Percentiles rank a stretch among this genome's conserved stretches.
phyloP scores from a whole-genome alignment of 2,797 vertebrate genomes.

The Falco concolor region DNA sequence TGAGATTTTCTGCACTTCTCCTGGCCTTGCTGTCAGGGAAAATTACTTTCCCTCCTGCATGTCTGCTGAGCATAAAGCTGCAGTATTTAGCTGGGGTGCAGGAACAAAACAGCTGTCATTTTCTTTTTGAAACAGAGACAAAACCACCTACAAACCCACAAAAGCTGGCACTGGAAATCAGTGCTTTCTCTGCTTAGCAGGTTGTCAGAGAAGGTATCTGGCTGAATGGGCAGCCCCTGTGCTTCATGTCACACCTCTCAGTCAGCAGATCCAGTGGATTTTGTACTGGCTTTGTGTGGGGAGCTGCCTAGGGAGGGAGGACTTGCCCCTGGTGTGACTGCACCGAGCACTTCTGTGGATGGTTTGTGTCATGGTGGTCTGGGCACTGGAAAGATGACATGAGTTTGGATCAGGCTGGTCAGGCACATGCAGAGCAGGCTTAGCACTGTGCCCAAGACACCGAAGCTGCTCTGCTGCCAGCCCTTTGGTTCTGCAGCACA shows the following conservation, averaged over 20 bases:
- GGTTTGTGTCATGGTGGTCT: not conserved
- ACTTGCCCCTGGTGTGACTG: fast-evolving
- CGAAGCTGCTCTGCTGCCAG: not conserved
- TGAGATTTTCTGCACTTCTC: not conserved
- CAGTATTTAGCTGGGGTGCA: not conserved
- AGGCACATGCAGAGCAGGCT: not conserved
- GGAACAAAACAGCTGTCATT: not conserved
- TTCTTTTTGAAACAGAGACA: not conserved
- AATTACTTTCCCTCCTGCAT: not conserved
- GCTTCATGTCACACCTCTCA: not conserved
- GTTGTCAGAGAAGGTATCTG: not conserved
- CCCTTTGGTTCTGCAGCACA: not conserved
- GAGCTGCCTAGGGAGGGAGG: not conserved
- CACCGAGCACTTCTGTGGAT: not conserved
- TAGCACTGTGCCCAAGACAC: not conserved
- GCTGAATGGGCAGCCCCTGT: not conserved
- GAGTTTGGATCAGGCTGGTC: not conserved
- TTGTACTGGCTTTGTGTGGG: not conserved
- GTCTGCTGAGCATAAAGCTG: not conserved
- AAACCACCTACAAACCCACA: not conserved
- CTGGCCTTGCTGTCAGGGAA: not conserved
- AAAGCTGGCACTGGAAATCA: not conserved
- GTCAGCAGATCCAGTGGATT: not conserved
- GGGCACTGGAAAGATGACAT: fast-evolving
- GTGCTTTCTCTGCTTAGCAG: not conserved